Conservation (phyloP, 30 jellyfish, hydroid and myxozoan species). For the Morbakka virulenta region DNA sequence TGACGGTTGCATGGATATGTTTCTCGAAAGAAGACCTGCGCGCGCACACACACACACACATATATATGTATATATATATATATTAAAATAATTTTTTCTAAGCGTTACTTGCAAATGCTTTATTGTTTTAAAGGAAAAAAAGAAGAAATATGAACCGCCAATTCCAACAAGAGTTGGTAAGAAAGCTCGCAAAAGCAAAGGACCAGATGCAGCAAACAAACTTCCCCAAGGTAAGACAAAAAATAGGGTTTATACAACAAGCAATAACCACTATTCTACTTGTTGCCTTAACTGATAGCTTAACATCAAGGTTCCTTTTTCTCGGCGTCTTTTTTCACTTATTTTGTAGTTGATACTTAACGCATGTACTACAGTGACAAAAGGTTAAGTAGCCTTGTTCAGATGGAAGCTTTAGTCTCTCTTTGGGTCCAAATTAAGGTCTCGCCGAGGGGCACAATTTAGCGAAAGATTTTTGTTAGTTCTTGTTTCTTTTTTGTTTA, state of each 20-base stretch:
- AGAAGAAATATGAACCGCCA: constrained; percentile 98
- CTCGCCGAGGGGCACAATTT: too few relatives aligned
- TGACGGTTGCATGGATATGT: too few relatives aligned
- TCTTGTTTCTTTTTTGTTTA: too few relatives aligned
- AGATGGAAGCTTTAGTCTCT: too few relatives aligned
- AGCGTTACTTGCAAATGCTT: neutral
- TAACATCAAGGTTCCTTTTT: neutral
- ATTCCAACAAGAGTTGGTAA: constrained; percentile 97
- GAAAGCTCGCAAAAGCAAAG: constrained; percentile 73
- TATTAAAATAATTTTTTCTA: neutral
- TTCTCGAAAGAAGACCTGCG: too few relatives aligned
- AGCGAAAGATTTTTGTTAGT: too few relatives aligned
- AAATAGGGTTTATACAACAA: neutral
- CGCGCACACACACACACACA: neutral
- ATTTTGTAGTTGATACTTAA: too few relatives aligned
- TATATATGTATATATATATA: neutral
- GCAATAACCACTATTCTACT: neutral
- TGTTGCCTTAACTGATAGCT: neutral
- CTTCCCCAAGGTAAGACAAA: constrained; percentile 74
- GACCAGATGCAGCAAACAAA: constrained; percentile 94
- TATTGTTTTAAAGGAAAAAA: constrained; percentile 46
- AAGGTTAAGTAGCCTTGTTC: too few relatives aligned
- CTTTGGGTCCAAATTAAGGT: too few relatives aligned
- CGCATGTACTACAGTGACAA: too few relatives aligned
- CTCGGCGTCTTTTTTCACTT: neutral